These are phyloP conservation scores for Amphipoea oculea DNA, from an alignment of 2,888 invertebrate genomes.

Conservation along the genomic window DNA sequence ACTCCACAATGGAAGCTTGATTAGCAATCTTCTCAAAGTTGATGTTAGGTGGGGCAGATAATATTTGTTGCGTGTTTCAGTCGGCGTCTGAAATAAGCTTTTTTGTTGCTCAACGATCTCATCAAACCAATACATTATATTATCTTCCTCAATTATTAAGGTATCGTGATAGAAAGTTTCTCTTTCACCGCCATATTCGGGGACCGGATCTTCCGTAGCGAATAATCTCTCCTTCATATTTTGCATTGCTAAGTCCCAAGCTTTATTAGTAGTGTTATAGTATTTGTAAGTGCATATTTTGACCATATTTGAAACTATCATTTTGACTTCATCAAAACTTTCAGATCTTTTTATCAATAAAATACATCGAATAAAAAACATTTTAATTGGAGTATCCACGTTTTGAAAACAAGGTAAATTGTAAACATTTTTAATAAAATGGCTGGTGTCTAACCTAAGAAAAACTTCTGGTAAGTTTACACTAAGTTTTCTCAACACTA, in stretches of 20 bases:
- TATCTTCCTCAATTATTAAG: constrained; percentile 41
- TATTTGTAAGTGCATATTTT: constrained; percentile 51
- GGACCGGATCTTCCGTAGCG: constrained; percentile 42
- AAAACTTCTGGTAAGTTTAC: constrained; percentile 31
- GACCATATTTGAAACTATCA: constrained; percentile 32
- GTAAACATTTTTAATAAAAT: constrained; percentile 38
- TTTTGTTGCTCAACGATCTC: constrained; percentile 37
- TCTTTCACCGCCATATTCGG: constrained; percentile 43
- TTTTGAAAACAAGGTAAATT: constrained; percentile 39
- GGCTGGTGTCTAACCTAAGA: neutral
- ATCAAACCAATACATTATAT: constrained; percentile 46
- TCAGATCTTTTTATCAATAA: constrained; percentile 43
- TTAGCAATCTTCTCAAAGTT: constrained; percentile 39
- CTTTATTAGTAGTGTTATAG: constrained; percentile 41
- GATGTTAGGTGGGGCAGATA: constrained; percentile 43
- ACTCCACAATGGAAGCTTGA: constrained; percentile 44
- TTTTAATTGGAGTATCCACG: constrained; percentile 40
- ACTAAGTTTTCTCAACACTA: constrained; percentile 41
- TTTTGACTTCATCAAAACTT: constrained; percentile 42
- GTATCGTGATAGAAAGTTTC: constrained; percentile 44
- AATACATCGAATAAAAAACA: constrained; percentile 44
- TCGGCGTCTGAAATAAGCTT: constrained; percentile 36
- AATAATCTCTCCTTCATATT: constrained; percentile 40
- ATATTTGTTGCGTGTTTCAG: constrained; percentile 36
- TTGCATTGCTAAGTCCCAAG: constrained; percentile 45